Conservation (phyloP, 1,140 invertebrate species). For the Macrobrachium nipponense region DNA sequence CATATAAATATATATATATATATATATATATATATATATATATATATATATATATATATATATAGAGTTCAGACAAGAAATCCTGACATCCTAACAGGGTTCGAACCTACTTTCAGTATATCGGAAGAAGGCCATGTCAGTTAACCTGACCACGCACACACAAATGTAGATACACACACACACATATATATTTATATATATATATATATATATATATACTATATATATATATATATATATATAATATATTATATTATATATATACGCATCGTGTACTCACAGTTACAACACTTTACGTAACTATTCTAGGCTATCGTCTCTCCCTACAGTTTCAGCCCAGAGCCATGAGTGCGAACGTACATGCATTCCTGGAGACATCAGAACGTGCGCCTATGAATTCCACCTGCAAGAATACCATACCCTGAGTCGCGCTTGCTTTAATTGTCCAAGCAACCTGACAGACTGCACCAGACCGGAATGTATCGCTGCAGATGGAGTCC, state of each 20-base stretch:
- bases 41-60: conserved; percentile 32
- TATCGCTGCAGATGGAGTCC: conserved; percentile 83
- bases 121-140: no score
- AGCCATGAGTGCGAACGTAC: conserved; percentile 27
- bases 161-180: no score
- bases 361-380: conserved; percentile 18
- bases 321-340: not conserved
- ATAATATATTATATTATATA: not conserved
- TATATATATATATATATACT: no score
- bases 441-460: conserved; percentile 80
- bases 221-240: conserved; percentile 1
- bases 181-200: no score
- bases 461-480: conserved; percentile 85
- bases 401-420: conserved; percentile 45
- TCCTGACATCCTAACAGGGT: not conserved
- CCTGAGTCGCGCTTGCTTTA: conserved; percentile 76
- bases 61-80: not conserved
- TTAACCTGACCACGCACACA: no score
- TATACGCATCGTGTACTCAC: no score
- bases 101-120: not conserved
- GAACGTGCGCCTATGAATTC: conserved; percentile 45
- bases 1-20: conserved; percentile 33
- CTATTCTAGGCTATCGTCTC: not conserved
- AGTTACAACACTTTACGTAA: not conserved
- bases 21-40: conserved; percentile 34